Evolutionary conservation across 2,888 invertebrate genomes (phyloP).

Genomic region (Dasypogon diadema): DNA sequence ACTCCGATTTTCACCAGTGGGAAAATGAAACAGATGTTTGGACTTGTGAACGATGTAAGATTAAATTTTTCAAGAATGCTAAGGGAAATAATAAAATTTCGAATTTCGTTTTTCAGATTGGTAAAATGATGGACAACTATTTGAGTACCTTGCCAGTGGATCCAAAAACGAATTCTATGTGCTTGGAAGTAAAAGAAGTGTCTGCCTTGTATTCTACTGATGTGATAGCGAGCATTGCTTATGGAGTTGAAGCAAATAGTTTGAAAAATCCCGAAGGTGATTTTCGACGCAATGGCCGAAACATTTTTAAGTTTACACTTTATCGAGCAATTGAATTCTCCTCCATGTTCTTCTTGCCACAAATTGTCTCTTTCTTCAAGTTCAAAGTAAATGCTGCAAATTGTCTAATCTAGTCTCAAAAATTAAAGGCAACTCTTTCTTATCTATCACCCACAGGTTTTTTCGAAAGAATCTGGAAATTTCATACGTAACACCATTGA

Average conservation of each 20-base stretch:
- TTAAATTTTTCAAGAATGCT: neutral
- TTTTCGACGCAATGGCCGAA: conserved; percentile 65
- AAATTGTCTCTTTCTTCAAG: conserved; percentile 60
- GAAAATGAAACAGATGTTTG: conserved; percentile 61
- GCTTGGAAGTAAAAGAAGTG: conserved; percentile 57
- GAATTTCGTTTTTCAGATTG: conserved; percentile 59
- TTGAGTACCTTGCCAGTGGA: conserved; percentile 60
- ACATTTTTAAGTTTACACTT: conserved; percentile 59
- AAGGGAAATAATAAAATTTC: neutral
- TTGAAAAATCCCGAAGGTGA: conserved; percentile 67
- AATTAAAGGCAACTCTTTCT: neutral
- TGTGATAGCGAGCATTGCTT: conserved; percentile 70
- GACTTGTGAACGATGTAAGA: conserved; percentile 50
- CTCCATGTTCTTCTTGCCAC: conserved; percentile 63
- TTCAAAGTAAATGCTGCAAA: conserved; percentile 58
- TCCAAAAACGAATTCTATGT: conserved; percentile 33
- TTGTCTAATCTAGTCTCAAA: neutral
- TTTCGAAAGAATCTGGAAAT: conserved; percentile 60
- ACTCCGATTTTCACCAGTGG: conserved; percentile 68
- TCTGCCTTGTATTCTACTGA: conserved; percentile 67
- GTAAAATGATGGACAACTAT: conserved; percentile 62
- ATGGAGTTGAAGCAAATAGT: conserved; percentile 69
- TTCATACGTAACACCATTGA: conserved; percentile 67
- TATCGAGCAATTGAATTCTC: conserved; percentile 62
- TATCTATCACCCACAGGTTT: conserved; percentile 53